These are phyloP conservation scores for Dicrurus megarhynchus DNA, from an alignment of 2,113 vertebrate genomes.

Conservation along the genomic window DNA sequence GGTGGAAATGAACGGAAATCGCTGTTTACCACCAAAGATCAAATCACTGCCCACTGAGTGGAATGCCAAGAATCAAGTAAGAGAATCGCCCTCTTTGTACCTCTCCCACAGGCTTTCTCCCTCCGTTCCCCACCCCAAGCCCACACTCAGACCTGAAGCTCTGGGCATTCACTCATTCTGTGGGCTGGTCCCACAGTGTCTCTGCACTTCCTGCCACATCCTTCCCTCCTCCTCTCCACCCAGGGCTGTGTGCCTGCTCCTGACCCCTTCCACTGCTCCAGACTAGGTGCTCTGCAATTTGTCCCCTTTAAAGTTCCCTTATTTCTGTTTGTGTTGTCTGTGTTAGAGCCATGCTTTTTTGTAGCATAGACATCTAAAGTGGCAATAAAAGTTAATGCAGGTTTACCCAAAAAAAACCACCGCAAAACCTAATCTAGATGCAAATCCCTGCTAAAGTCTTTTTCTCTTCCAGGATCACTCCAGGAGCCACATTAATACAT, in stretches of 20 bases:
- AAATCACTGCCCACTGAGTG: neutral
- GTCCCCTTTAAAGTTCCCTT: neutral
- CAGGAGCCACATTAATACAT: neutral
- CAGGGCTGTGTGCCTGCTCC: rapidly evolving
- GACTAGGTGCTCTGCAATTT: neutral
- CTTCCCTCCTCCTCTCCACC: neutral
- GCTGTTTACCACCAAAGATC: neutral
- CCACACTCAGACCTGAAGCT: neutral
- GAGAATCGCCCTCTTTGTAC: neutral
- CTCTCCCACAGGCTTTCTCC: neutral
- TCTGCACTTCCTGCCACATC: neutral
- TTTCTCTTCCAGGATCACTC: neutral
- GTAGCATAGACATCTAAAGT: neutral
- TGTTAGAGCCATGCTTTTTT: neutral
- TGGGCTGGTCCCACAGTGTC: neutral
- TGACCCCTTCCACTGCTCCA: neutral
- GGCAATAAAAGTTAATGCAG: neutral
- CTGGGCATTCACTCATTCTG: neutral
- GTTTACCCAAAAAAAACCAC: neutral
- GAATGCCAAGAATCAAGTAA: neutral
- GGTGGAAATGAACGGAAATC: neutral
- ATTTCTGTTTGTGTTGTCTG: neutral
- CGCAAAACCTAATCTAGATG: neutral
- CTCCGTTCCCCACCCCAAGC: neutral
- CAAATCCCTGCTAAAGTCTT: neutral